phyloP scores from a whole-genome alignment of 2,797 vertebrate genomes.

The Periophthalmus magnuspinnatus region DNA sequence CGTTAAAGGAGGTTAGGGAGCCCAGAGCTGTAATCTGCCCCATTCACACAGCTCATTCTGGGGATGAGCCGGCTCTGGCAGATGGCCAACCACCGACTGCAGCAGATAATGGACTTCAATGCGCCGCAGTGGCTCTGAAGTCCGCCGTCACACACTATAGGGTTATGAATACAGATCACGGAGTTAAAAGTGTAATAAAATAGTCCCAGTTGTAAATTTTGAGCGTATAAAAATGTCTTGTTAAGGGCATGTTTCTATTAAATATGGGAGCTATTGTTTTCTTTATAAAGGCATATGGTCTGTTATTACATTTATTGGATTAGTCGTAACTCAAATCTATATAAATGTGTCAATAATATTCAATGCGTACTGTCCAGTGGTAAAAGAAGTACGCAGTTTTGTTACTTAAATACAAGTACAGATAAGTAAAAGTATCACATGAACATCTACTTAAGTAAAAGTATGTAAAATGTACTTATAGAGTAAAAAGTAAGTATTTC shows the following conservation, averaged over 20 bases:
- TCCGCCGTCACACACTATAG: neutral
- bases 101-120: slow-evolving; percentile 21
- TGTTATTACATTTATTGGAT: neutral
- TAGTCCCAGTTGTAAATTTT: neutral
- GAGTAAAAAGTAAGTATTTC: too few species aligned
- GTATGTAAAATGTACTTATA: too few species aligned
- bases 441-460: too few species aligned
- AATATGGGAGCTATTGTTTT: neutral
- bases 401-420: too few species aligned
- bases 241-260: neutral
- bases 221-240: neutral
- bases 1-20: slow-evolving; percentile 58
- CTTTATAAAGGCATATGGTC: neutral
- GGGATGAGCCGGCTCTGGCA: slow-evolving; percentile 39
- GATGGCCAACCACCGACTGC: slow-evolving; percentile 25
- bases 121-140: slow-evolving; percentile 2
- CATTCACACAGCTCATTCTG: slow-evolving; percentile 44
- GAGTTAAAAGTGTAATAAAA: slow-evolving; percentile 1
- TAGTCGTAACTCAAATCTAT: neutral
- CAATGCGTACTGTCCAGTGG: neutral
- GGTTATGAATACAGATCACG: slow-evolving; percentile 2
- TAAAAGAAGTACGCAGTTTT: too few species aligned
- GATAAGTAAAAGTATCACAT: too few species aligned
- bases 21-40: slow-evolving; percentile 59
- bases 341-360: neutral